Conservation (phyloP, 2,888 invertebrate species). For the Rhagophthalmus giganteus region DNA sequence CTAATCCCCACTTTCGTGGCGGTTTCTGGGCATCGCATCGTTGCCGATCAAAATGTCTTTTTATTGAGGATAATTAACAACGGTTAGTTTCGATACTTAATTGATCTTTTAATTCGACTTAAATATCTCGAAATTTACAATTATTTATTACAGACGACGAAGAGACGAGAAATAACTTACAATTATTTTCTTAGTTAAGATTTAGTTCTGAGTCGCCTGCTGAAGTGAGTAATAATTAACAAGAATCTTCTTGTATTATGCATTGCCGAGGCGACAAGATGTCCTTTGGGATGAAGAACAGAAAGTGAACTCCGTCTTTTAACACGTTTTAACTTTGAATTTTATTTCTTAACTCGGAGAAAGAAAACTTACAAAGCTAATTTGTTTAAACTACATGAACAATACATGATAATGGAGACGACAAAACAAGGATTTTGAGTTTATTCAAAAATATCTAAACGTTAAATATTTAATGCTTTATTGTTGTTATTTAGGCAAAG, state of each 20-base stretch:
- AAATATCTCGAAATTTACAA: neutral
- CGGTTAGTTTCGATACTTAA: too few species aligned
- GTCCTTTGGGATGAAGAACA: conserved; percentile 39
- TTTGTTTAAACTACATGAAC: conserved; percentile 23
- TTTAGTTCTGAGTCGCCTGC: conserved; percentile 42
- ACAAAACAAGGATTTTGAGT: too few species aligned
- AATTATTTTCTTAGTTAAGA: conserved; percentile 44
- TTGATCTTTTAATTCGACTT: neutral
- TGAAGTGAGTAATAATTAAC: conserved; percentile 43
- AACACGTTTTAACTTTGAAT: conserved; percentile 41
- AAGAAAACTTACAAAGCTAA: conserved; percentile 25
- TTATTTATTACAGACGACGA: conserved; percentile 5
- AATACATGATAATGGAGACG: conserved; percentile 2
- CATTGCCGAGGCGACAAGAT: conserved; percentile 45
- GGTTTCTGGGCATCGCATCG: neutral
- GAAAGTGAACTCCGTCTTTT: conserved; percentile 34
- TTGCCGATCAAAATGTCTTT: too few species aligned
- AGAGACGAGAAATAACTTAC: conserved; percentile 28
- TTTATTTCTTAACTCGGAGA: conserved; percentile 26
- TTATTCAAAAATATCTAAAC: too few species aligned
- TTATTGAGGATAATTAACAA: too few species aligned
- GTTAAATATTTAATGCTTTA: too few species aligned
- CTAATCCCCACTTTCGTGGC: neutral
- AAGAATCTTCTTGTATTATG: conserved; percentile 43
- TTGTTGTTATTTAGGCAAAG: too few species aligned